Evolutionary conservation across 1,140 invertebrate species (phyloP), one percentile per base, ranked within the genome.

Genomic region (Heterodera schachtii): DNA sequence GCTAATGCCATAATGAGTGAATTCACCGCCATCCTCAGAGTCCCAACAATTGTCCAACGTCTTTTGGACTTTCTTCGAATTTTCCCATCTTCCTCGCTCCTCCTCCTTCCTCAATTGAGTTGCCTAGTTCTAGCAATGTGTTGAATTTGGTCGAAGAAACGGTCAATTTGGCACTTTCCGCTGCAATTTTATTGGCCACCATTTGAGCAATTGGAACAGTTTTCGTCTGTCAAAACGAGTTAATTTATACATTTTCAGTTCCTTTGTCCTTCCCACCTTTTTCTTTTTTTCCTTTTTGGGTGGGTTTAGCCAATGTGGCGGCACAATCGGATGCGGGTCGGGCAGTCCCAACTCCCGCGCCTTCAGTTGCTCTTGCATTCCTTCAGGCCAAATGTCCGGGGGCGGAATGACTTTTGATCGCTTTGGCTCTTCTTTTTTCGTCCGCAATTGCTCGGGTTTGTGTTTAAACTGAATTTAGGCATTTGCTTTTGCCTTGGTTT

Each of bases 241-340:
- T 31, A 31, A 31, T 31, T 31, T 31, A 31, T 31, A 31, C 31
- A 31, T 31, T 31, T 31, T 31, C 1, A 1, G 31, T 31, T 52
- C 9, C 7, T 3, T 9, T 70, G 19, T 66, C 66, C n/a, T 66
- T 8, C 13, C 66, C 8, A 81, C 79, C 78, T 84, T 84, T 81
- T 81, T 84, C 70, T 84, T 84, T 31, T 84, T 84, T 13, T 75
- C 78, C 73, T 84, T 84, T 47, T 84, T 84, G 11, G 83, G 77
- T 13, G 77, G 77, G 41, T 83, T 84, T 60, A 49, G 44, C 84
- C 73, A 82, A 74, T 44, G 52, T 47, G 49, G 82, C 41, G 73
- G 70, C 73, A 44, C 74, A 69, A 64, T 75, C 47, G 31, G 73
- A 46, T 46, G 78, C 19, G 83, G 78, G 73, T 83, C 81, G 3